A percentile compares a stretch with the other conserved stretches of the same genome.
Conservation (phyloP, 1,140 invertebrate species). For the Caenorhabditis tropicalis region DNA sequence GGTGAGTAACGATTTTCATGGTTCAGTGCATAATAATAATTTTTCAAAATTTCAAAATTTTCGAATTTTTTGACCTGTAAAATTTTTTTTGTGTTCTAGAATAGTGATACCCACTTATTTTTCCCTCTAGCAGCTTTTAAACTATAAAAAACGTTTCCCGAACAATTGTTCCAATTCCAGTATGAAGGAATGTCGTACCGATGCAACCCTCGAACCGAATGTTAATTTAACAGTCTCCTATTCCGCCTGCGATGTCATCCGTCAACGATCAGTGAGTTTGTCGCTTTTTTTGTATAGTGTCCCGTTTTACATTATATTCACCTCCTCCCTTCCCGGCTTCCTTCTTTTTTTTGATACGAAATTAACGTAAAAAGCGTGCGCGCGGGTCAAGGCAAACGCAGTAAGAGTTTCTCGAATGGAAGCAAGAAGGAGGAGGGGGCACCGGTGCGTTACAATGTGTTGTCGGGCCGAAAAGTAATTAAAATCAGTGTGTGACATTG, state of each 20-base stretch:
- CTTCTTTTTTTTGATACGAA: constrained; percentile 8
- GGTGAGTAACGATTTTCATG: no score
- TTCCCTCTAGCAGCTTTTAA: not conserved
- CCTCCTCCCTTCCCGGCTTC: not conserved
- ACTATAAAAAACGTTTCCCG: not conserved
- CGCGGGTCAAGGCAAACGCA: constrained; percentile 30
- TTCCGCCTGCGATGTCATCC: constrained; percentile 55
- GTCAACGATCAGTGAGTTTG: constrained; percentile 61
- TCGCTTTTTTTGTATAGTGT: not conserved
- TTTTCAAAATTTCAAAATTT: no score
- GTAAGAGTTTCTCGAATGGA: constrained; percentile 43
- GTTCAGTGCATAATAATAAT: no score
- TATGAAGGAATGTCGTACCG: constrained; percentile 54
- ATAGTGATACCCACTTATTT: not conserved
- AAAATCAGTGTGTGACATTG: constrained; percentile 45
- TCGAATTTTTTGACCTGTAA: no score
- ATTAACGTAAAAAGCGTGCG: constrained; percentile 42
- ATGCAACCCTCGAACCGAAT: constrained; percentile 52
- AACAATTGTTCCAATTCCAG: constrained; percentile 23
- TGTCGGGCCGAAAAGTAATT: constrained; percentile 39
- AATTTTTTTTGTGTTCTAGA: constrained; percentile 23
- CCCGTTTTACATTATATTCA: constrained; percentile 34
- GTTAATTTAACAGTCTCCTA: constrained; percentile 58
- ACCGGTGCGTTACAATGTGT: constrained; percentile 43
- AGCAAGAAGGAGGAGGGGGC: not conserved